Percentiles rank a stretch among this genome's conserved stretches.
Evolutionary conservation across 2,797 vertebrate genomes (phyloP).

Genomic region (Spinus olivaceus): DNA sequence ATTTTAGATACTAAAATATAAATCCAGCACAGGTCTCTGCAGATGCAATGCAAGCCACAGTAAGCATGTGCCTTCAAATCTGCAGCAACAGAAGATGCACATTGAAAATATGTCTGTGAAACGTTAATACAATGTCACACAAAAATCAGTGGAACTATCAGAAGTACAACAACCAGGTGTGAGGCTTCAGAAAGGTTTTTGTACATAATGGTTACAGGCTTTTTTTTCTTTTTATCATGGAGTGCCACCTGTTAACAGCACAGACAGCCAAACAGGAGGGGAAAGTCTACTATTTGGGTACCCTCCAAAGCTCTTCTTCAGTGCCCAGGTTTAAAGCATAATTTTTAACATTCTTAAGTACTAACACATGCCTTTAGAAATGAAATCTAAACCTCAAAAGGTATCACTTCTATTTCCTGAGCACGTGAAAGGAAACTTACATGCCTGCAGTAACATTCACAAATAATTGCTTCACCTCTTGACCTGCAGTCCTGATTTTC

Average conservation of each 20-base stretch:
- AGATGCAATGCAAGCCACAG: not conserved
- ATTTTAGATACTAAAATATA: not conserved
- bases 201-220: not conserved
- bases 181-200: not conserved
- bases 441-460: slow-evolving; percentile 7
- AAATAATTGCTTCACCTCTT: slow-evolving; percentile 46
- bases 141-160: not conserved
- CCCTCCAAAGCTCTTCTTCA: not conserved
- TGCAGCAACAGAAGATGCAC: not conserved
- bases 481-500: slow-evolving; percentile 15
- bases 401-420: not conserved
- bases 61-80: not conserved
- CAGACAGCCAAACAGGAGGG: not conserved
- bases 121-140: not conserved
- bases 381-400: not conserved
- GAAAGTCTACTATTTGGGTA: not conserved
- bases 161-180: not conserved
- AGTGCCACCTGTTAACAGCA: not conserved
- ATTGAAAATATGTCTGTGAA: not conserved
- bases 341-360: not conserved
- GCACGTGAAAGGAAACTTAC: slow-evolving; percentile 3
- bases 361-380: not conserved
- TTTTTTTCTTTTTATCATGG: not conserved
- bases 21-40: not conserved
- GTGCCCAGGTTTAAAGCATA: not conserved